A percentile compares a stretch with the other conserved stretches of the same genome.
phyloP scores from a whole-genome alignment of 2,888 invertebrate genomes.

The Noctua comes region DNA sequence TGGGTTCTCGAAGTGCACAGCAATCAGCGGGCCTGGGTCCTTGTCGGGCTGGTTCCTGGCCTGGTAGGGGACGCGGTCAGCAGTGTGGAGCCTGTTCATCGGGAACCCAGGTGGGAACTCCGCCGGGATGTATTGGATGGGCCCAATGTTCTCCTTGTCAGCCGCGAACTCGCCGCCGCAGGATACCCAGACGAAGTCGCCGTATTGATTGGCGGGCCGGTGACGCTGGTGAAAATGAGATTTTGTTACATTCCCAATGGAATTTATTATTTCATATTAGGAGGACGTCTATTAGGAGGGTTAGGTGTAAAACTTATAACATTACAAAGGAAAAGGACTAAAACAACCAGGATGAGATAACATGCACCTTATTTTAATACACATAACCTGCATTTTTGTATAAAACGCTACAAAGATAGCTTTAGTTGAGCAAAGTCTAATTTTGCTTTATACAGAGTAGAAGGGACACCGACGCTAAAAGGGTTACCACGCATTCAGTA shows the following conservation, averaged over 20 bases:
- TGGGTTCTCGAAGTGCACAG: conserved; percentile 84
- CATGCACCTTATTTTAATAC: background rate
- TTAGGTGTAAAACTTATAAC: background rate
- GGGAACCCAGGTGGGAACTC: conserved; percentile 91
- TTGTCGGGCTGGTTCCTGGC: conserved; percentile 80
- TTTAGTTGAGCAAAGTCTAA: background rate
- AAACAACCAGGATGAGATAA: background rate
- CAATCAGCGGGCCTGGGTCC: conserved; percentile 81
- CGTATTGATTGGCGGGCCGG: conserved; percentile 81
- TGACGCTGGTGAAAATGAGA: conserved; percentile 70
- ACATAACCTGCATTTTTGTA: background rate
- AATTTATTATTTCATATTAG: too few species aligned
- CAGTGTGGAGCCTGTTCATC: conserved; percentile 81
- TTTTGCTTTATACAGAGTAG: background rate
- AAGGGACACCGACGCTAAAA: too few species aligned
- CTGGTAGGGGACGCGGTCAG: conserved; percentile 82
- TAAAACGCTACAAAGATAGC: background rate
- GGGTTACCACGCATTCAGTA: too few species aligned
- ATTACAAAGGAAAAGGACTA: background rate
- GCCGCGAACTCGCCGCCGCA: conserved; percentile 94
- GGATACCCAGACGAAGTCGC: conserved; percentile 94
- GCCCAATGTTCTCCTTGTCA: conserved; percentile 94
- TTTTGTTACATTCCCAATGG: background rate
- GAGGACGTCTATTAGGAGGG: background rate
- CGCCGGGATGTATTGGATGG: conserved; percentile 92